Conservation (phyloP, 23 tunicate genomes). For the Pegea sp. region DNA sequence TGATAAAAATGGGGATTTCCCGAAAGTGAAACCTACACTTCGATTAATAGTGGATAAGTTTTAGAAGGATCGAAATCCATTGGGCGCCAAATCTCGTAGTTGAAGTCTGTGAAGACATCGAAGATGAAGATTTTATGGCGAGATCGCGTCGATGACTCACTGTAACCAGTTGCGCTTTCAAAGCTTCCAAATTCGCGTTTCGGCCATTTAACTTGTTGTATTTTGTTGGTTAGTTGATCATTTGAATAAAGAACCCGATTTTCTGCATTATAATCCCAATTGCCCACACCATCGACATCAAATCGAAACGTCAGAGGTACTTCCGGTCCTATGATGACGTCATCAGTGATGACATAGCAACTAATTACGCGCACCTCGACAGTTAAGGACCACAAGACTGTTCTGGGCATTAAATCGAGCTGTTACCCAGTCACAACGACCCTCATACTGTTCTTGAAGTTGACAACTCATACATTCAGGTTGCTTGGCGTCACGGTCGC, state of each 20-base stretch:
- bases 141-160: conserved; percentile 7
- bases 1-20: background rate
- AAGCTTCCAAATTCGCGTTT: conserved; percentile 24
- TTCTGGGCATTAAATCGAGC: conserved; percentile 33
- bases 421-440: conserved; percentile 62
- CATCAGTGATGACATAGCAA: background rate
- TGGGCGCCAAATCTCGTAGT: conserved; percentile 78
- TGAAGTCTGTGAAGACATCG: conserved; percentile 1
- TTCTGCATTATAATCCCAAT: conserved; percentile 21
- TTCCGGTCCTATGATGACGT: conserved; percentile 13
- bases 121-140: background rate
- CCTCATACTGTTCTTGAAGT: conserved; percentile 15
- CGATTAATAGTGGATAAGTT: conserved; percentile 66
- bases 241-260: conserved; percentile 16
- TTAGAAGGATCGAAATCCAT: conserved; percentile 39
- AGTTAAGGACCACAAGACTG: conserved; percentile 35
- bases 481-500: conserved; percentile 2
- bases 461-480: conserved; percentile 86
- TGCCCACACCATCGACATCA: conserved; percentile 7
- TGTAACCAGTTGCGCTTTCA: conserved; percentile 25
- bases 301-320: conserved; percentile 32
- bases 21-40: conserved; percentile 45
- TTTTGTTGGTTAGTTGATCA: conserved; percentile 14
- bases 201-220: conserved; percentile 43
- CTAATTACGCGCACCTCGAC: conserved; percentile 49